A percentile compares a stretch with the other conserved stretches of the same genome.
Conservation (phyloP, 2,797 vertebrate genomes). For the Podarcis siculus region DNA sequence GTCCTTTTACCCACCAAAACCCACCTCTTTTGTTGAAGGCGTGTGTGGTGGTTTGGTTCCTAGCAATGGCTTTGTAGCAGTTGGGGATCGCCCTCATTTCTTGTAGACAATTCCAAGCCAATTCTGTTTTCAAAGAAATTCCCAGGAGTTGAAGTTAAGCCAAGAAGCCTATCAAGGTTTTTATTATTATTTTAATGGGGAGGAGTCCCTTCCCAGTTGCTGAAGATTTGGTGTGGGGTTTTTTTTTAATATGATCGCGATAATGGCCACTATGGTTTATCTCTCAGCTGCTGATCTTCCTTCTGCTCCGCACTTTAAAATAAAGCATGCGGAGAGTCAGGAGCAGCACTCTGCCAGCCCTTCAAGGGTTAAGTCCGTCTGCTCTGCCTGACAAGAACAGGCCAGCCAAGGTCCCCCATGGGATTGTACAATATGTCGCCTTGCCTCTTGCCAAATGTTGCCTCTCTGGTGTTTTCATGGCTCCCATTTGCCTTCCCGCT, state of each 20-base stretch:
- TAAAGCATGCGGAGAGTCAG: neutral
- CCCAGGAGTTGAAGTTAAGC: neutral
- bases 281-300: neutral
- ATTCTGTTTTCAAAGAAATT: neutral
- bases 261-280: neutral
- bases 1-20: neutral
- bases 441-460: slow-evolving; percentile 74
- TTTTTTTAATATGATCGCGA: neutral
- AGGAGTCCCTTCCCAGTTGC: neutral
- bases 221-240: too few species aligned
- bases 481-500: slow-evolving; percentile 44
- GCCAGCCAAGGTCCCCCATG: slow-evolving; percentile 74
- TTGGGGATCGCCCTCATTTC: neutral
- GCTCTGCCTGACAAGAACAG: slow-evolving; percentile 70
- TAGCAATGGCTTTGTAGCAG: neutral
- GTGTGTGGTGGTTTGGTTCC: neutral
- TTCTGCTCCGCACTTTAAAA: neutral
- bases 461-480: slow-evolving; percentile 43
- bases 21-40: neutral
- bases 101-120: neutral
- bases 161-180: too few species aligned
- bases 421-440: slow-evolving; percentile 77
- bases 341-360: slow-evolving; percentile 34
- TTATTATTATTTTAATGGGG: neutral
- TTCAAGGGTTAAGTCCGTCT: slow-evolving; percentile 73